phyloP scores from a whole-genome alignment of 2,797 vertebrate species.

The Peromyscus aztecus region DNA sequence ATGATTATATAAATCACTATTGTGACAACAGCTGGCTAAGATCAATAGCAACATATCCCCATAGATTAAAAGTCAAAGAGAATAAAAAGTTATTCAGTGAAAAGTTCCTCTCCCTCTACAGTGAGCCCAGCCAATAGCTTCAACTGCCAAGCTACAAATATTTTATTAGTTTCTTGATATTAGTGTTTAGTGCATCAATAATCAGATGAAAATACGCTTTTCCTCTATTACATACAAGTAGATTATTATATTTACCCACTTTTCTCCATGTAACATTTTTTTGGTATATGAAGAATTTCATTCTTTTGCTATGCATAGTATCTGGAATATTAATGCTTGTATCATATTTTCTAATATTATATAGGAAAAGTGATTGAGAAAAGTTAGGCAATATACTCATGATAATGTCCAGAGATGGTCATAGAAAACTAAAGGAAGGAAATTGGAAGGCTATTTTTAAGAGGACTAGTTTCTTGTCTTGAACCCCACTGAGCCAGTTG shows the following conservation, averaged over 20 bases:
- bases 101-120: not conserved
- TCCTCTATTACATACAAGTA: not conserved
- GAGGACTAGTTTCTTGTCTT: constrained; percentile 26
- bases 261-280: not conserved
- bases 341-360: constrained; percentile 24
- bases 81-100: constrained; percentile 32
- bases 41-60: constrained; percentile 22
- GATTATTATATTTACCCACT: not conserved
- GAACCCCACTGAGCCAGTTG: not conserved
- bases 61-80: constrained; percentile 52
- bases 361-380: constrained; percentile 14
- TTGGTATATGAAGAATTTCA: constrained; percentile 26
- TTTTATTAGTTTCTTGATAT: constrained; percentile 44
- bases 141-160: not conserved
- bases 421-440: not conserved
- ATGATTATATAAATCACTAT: not conserved
- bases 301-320: not conserved
- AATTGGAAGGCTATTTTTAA: constrained; percentile 18
- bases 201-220: constrained; percentile 29
- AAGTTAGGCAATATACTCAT: not conserved
- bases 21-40: constrained; percentile 47
- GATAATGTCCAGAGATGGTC: not conserved
- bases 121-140: not conserved
- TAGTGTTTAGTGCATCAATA: constrained; percentile 33
- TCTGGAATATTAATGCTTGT: not conserved